Evolutionary conservation across 2,888 invertebrate genomes (phyloP), one percentile per base, ranked within the genome.

Genomic region (Hypselothyrea guttata): DNA sequence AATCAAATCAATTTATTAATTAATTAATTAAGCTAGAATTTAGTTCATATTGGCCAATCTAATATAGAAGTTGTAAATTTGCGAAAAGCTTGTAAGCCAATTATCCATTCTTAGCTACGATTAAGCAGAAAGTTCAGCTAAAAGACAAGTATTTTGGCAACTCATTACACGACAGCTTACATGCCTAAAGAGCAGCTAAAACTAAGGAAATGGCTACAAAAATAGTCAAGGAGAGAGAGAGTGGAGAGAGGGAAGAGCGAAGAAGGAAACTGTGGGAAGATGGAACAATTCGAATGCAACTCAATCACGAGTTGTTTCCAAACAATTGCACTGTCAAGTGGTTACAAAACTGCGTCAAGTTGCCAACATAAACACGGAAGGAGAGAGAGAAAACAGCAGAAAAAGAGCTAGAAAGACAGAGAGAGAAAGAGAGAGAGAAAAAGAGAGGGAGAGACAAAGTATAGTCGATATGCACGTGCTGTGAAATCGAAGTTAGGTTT

Each of bases 291-390:
- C 44, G 41, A 61, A 76, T 63, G 71, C 75, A 65, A 31, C 63
- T 66, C 70, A 86, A 84, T 78, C 84, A 77, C 68, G 67, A 75
- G 68, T 68, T 86, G 82, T 78, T 87, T 87, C 82, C 87, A 85
- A 88, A 87, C 87, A 87, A 88, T 87, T 88, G 87, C 82, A 81
- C 78, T 79, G 74, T 82, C 86, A 87, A 88, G 87, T 87, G 86
- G 88, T 86, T 87, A 77, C 78, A 77, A 76, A 78, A 71, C 57
- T 71, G 57, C 75, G 52, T 45, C 67, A 61, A 71, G 46, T 64
- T 64, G 61, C 54, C 62, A 71, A 62, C 63, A 74, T 61, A 71
- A 37, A 1, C 7, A 30, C 22, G 8, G 13, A 52, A 2, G 31
- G 44, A 35, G 40, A 38, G 18, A 16, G 27, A 27, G 8, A 15